These are phyloP conservation scores for Phoebastria nigripes DNA, from an alignment of 2,797 vertebrate species.

Conservation along the genomic window DNA sequence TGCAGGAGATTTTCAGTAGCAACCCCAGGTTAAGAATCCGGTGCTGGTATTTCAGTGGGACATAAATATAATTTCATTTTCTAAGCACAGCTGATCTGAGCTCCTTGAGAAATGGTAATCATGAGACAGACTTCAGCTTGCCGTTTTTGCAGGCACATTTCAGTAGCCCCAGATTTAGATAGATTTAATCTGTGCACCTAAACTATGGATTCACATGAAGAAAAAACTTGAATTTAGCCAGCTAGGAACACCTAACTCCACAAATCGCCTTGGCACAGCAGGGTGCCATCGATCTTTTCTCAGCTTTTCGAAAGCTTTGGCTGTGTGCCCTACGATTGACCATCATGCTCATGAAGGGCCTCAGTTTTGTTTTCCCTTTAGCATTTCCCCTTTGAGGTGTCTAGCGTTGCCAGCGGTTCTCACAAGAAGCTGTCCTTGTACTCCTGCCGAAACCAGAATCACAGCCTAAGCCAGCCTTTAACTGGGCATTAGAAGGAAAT, in stretches of 20 bases:
- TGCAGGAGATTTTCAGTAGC: background rate
- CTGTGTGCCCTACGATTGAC: background rate
- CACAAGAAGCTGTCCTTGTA: background rate
- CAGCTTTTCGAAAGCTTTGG: background rate
- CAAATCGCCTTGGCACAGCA: accelerated
- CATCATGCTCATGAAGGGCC: background rate
- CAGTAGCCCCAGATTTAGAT: background rate
- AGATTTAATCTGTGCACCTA: background rate
- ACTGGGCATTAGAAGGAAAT: background rate
- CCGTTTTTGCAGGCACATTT: background rate
- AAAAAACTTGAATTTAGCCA: background rate
- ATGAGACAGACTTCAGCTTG: background rate
- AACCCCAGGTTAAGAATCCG: background rate
- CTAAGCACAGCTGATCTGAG: background rate
- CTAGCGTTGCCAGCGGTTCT: background rate
- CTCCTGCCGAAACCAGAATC: background rate
- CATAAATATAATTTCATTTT: background rate
- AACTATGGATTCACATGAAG: background rate
- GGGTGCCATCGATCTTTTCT: background rate
- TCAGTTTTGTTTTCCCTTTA: background rate
- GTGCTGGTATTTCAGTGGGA: background rate
- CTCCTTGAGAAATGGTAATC: background rate
- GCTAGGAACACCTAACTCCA: background rate
- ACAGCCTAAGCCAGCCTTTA: background rate
- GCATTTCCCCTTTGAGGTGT: background rate